Evolutionary conservation across 2,113 vertebrate species (phyloP), one percentile per base, ranked within the genome.

Genomic region (Tachysurus vachellii): DNA sequence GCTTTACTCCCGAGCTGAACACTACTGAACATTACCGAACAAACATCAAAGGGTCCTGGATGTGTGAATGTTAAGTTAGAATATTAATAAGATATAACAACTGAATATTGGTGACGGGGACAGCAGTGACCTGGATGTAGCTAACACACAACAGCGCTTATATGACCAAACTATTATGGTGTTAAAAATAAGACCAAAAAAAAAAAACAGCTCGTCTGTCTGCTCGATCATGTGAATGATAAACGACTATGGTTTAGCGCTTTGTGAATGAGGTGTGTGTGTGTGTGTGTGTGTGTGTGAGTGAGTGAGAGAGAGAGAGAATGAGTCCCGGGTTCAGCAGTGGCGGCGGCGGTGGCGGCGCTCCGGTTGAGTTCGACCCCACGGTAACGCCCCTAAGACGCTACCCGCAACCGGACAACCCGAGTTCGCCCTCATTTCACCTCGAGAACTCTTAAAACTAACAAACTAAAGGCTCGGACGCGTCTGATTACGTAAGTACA

Each of bases 321-420:
- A 75, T 66, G 19, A 91, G 91, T 90, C 89, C 89, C 81, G 71
- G 89, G 90, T 88, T 92, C 86, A 31, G 76, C 28, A 12, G 53
- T 19, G 36, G 42, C 16, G 5, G 4, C 12, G 68, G 6, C 10
- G 16, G 91, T 91, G 91, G 88, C 88, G 91, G 89, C 82, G 91
- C 88, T 93, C 93, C 92, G 90, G 82, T 92, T 89, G 86, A 91
- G 91, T 90, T 91, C 93, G 88, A 88, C 92, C 92, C 90, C 92
- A 86, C 91, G 93, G 93, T 91, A 91, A 93, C 93, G 92, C 93
- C 94, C 95, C 92, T 94, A 93, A 92, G 91, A 93, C 92, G 91
- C 93, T 93, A 94, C 92, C 93, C 92, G 87, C 91, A 82, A 89
- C 91, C 88, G 91, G 91, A 90, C 85, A 90, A 88, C 87, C 89